Percentiles rank a stretch among this genome's conserved stretches.
These are phyloP conservation scores for Hydrotaea diabolus DNA, from an alignment of 2,888 invertebrate genomes.

Conservation along the genomic window DNA sequence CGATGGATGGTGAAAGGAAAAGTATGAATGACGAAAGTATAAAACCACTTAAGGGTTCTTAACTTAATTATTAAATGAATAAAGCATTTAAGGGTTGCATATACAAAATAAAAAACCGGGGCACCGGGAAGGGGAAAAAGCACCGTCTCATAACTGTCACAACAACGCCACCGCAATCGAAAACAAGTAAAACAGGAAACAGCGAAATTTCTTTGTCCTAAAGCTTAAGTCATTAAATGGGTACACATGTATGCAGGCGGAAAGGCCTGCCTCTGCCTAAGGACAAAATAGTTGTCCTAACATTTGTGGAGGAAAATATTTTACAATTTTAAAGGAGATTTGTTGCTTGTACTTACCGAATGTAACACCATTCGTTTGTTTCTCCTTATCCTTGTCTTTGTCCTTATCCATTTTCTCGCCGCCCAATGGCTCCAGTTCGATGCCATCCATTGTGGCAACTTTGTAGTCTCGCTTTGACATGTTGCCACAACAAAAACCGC, in stretches of 20 bases:
- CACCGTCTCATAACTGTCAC: background rate
- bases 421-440: conserved; percentile 80
- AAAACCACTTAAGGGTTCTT: conserved; percentile 67
- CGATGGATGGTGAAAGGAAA: conserved; percentile 56
- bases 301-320: too few species aligned
- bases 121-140: conserved; percentile 30
- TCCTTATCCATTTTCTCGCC: conserved; percentile 78
- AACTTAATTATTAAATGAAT: conserved; percentile 71
- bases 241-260: too few species aligned
- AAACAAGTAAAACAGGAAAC: background rate
- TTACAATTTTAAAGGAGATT: too few species aligned
- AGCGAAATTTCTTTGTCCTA: background rate
- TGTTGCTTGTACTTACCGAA: conserved; percentile 75
- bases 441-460: conserved; percentile 80
- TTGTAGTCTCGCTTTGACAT: conserved; percentile 81
- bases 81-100: conserved; percentile 61
- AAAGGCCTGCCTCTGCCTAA: too few species aligned
- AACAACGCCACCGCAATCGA: background rate
- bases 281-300: too few species aligned
- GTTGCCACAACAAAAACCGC: conserved; percentile 80
- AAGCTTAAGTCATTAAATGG: too few species aligned
- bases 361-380: conserved; percentile 79
- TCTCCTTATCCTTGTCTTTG: conserved; percentile 76
- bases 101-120: conserved; percentile 36
- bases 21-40: conserved; percentile 49